Conservation (phyloP, 1,140 invertebrate species). For the Neelides sp. region DNA sequence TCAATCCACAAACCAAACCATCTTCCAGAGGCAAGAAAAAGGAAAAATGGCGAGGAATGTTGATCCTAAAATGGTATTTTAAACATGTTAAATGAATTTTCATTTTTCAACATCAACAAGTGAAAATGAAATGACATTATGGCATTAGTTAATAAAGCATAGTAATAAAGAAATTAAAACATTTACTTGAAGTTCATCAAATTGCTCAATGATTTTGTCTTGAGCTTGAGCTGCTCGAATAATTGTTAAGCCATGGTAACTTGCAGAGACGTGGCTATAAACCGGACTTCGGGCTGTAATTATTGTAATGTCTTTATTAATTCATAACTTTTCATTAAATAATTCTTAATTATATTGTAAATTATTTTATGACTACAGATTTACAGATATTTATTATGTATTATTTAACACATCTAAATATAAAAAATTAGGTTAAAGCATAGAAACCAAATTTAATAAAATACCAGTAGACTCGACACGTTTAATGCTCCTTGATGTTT, state of each 20-base stretch:
- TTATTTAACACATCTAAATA: background rate
- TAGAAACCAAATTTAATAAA: background rate
- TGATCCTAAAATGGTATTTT: conserved; percentile 44
- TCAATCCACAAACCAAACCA: conserved; percentile 60
- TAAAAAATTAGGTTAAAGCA: background rate
- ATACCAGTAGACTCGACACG: conserved; percentile 59
- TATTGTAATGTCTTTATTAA: background rate
- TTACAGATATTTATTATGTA: conserved; percentile 7
- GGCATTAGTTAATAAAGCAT: background rate
- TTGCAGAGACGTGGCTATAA: conserved; percentile 72
- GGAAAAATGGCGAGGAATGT: conserved; percentile 54
- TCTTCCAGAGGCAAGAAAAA: conserved; percentile 50
- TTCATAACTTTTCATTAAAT: conserved; percentile 7
- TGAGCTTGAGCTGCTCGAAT: conserved; percentile 68
- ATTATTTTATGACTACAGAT: too few relatives aligned
- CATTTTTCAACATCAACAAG: background rate
- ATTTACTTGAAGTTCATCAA: conserved; percentile 52
- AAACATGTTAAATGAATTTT: background rate
- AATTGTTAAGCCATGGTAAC: conserved; percentile 71
- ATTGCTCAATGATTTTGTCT: conserved; percentile 60
- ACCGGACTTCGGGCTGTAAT: conserved; percentile 56
- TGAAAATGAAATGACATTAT: background rate
- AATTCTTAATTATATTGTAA: too few relatives aligned
- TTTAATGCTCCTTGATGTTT: conserved; percentile 47
- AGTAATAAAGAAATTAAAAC: background rate